Evolutionary conservation across 2,888 invertebrate species (phyloP), one percentile per base, ranked within the genome.

Genomic region (Callyntrura sp.): DNA sequence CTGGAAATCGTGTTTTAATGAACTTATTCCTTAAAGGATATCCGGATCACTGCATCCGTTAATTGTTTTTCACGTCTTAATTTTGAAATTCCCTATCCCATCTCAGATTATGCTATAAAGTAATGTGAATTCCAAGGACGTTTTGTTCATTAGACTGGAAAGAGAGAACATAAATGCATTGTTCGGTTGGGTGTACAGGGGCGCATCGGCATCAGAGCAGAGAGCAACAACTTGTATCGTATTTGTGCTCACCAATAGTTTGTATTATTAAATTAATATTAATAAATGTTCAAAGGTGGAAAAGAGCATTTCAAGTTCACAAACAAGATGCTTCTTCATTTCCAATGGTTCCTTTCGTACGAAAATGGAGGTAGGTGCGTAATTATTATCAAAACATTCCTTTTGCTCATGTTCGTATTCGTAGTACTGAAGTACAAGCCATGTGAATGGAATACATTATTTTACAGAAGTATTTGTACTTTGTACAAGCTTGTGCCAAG

Each of bases 31-130:
- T 8, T 65, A 28, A 12, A 88, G 87, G 87, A 88, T 88, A 48
- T 88, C 48, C 48, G 87, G 87, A 88, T 88, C 70, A 88, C 81
- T 88, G 87, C 70, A 23, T 28, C 28, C 83, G 55, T 76, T 88
- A 83, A 83, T 88, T 78, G 78, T 55, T 70, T 55, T 70, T 57
- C 8, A 43, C 23, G 25, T 65, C 60, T 81, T 43, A 87, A 9
- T 25, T 76, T 78, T 28, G 14, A 73, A 73, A 70, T 65, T 55
- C 68, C 55, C 51, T 35, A 35, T 35, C 35, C 3, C n/a, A n/a
- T n/a, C n/a, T 35, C 35, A 6, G 6, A 35, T 35, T 12, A 25
- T 11, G 70, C 60, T 14, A 25, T 23, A 5, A 73, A 5, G 14
- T 20, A 51, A 14, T 45, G 20, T 4, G 3, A 23, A 76, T 14